Base-by-base conservation (phyloP, 2,888 invertebrate species). In the Bellardia pandia region DNA sequence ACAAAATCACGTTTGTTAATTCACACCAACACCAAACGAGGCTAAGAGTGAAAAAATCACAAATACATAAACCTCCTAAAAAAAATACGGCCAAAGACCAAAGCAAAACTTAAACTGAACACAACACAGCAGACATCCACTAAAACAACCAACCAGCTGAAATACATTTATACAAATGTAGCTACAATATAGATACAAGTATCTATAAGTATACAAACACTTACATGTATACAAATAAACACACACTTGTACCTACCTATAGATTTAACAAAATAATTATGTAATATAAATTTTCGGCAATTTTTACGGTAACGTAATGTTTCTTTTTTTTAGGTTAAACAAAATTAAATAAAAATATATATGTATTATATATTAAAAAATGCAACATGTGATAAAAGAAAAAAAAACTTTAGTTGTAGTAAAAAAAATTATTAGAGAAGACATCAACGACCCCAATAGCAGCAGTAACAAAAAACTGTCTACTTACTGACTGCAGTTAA, bases 1-100 rank as follows among this genome's bases (percentile, higher is more conserved):
- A 81, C 69, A 85, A 85, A 81, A 87, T 87, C 85, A 87, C 85
- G 87, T 87, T 87, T 78, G 7, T 81, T 74, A 75, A 84, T 87
- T 82, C 56, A 85, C 81, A 76, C 84, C 75, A 78, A 78, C 30
- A 66, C 56, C 56, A 81, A 85, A 71, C 53, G 51, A 85, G 81
- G 74, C 77, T 64, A 81, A 85, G 13, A 72, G 62, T 23, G 45
- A 48, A 77, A 66, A 56, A 60, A 62, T 11, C 3, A 77, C 45
- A 66, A 74, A 64, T 40, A 62, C 30, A 58, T 23, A 56, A 77
- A 51, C n/a, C 45, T 23, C 7, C 42, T 30, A 51, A 9, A 48
- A 71, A 71, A 69, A 53, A 40, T 60, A 40, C 4, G 9, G n/a
- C n/a, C 60, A 75, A 85, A 14, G 42, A 48, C 45, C 13, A 33